Conservation (phyloP, 2,797 vertebrate species). For the Cyclopterus lumpus region DNA sequence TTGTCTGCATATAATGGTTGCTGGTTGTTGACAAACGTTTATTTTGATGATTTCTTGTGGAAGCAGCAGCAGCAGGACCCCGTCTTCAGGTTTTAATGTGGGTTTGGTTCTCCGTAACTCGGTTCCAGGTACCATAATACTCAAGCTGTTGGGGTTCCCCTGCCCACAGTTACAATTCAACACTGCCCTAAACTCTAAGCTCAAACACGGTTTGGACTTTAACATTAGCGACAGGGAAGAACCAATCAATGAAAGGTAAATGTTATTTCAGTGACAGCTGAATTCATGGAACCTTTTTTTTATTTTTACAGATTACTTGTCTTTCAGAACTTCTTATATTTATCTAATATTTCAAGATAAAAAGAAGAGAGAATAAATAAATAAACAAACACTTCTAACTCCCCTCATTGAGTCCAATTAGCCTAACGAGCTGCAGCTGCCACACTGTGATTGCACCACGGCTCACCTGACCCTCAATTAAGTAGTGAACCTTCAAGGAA, state of each 20-base stretch:
- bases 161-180: background rate
- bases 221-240: background rate
- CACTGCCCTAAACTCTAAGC: background rate
- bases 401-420: background rate
- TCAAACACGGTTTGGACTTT: conserved; percentile 7
- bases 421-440: background rate
- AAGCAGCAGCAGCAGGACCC: too few relatives aligned
- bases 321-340: background rate
- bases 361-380: background rate
- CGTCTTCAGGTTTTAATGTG: background rate
- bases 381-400: background rate
- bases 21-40: too few relatives aligned
- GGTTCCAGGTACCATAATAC: background rate
- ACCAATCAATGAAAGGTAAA: background rate
- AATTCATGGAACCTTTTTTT: background rate
- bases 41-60: too few relatives aligned
- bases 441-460: background rate
- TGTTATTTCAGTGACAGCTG: background rate
- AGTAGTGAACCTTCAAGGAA: background rate
- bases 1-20: too few relatives aligned
- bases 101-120: background rate
- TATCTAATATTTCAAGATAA: background rate
- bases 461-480: conserved; percentile 15
- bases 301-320: background rate
- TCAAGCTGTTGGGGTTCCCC: background rate